A percentile compares a stretch with the other conserved stretches of the same genome.
phyloP scores from a whole-genome alignment of 2,113 vertebrate genomes.

The Hyla sarda region DNA sequence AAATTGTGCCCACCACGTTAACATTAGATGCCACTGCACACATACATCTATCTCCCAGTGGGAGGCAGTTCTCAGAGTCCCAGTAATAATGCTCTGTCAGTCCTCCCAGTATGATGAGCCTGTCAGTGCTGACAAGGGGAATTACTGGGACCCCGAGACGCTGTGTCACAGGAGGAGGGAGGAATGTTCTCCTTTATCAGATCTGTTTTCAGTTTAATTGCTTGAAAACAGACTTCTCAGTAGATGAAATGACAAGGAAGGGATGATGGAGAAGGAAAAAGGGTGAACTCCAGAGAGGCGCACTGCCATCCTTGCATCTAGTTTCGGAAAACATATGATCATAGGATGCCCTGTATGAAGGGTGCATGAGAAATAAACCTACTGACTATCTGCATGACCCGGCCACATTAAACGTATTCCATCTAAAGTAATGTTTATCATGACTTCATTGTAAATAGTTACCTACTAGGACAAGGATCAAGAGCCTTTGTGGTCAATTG shows the following conservation, averaged over 20 bases:
- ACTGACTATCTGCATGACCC: background rate
- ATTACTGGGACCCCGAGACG: conserved; percentile 56
- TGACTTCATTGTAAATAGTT: conserved; percentile 17
- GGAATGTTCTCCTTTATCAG: conserved; percentile 57
- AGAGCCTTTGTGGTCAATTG: conserved; percentile 23
- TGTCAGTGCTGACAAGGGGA: conserved; percentile 60
- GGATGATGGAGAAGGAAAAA: conserved; percentile 33
- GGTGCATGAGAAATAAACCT: background rate
- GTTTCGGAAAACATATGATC: background rate
- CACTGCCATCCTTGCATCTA: background rate
- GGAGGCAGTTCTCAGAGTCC: conserved; percentile 51
- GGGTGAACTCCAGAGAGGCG: background rate
- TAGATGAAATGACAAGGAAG: conserved; percentile 37
- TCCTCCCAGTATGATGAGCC: conserved; percentile 56
- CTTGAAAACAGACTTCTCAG: conserved; percentile 58
- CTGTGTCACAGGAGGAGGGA: conserved; percentile 57
- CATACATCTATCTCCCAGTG: conserved; percentile 58
- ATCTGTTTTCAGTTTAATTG: conserved; percentile 57
- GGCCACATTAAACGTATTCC: background rate
- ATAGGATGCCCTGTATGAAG: background rate
- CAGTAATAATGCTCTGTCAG: conserved; percentile 57
- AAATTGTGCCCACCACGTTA: conserved; percentile 54
- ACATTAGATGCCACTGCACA: conserved; percentile 49
- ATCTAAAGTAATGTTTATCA: conserved; percentile 20
- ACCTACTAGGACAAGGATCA: conserved; percentile 18